These are phyloP conservation scores for Sakesphorus luctuosus DNA, from an alignment of 2,113 vertebrate species.

Conservation along the genomic window DNA sequence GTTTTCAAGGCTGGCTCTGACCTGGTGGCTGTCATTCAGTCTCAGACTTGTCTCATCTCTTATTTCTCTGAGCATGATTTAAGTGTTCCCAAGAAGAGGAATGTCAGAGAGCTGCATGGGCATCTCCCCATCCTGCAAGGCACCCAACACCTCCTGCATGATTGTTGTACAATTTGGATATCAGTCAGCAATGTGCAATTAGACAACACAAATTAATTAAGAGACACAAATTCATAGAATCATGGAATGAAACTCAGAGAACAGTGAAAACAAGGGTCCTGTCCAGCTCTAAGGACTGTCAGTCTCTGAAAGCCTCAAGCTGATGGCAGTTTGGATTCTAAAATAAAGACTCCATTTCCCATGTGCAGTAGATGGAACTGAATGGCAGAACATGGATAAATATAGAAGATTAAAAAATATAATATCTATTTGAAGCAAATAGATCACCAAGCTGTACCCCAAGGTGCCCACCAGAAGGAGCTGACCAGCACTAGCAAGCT, in stretches of 20 bases:
- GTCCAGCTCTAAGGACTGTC: background rate
- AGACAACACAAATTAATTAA: background rate
- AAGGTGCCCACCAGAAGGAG: background rate
- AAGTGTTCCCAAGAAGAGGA: background rate
- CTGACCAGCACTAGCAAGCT: background rate
- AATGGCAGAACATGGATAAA: conserved; percentile 37
- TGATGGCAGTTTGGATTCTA: conserved; percentile 10
- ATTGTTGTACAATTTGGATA: background rate
- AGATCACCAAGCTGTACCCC: background rate
- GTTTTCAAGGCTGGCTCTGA: background rate
- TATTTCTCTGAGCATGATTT: background rate
- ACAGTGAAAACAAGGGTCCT: background rate
- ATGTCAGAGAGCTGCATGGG: background rate
- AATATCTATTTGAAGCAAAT: conserved; percentile 47
- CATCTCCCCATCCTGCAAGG: background rate
- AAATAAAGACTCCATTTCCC: conserved; percentile 41
- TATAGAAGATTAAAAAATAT: conserved; percentile 39
- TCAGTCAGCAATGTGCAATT: background rate
- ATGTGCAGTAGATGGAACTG: conserved; percentile 53
- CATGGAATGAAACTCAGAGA: background rate
- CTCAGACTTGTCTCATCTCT: background rate
- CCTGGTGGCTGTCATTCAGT: background rate
- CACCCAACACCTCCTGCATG: background rate
- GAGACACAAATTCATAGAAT: background rate
- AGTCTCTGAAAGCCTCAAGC: background rate